Percentiles rank a stretch among this genome's conserved stretches.
These are phyloP conservation scores for Luidia sarsii DNA, from an alignment of 53 echinoderm and acorn worm genomes.

Conservation along the genomic window DNA sequence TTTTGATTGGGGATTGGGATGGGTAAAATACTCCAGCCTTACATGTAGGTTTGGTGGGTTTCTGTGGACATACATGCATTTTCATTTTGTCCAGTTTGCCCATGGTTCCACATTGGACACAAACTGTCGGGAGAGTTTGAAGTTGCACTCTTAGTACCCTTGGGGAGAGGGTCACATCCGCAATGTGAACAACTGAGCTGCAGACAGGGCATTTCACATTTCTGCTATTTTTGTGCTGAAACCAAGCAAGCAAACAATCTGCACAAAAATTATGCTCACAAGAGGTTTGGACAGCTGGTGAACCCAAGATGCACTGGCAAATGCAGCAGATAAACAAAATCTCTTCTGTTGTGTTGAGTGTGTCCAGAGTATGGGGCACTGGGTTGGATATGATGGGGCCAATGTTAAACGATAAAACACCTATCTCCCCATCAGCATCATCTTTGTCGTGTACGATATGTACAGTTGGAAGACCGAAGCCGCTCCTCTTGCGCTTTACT, in stretches of 20 bases:
- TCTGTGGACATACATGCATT: neutral
- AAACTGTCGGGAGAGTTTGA: slow-evolving; percentile 3
- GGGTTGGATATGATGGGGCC: slow-evolving; percentile 5
- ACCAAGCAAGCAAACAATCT: slow-evolving; percentile 15
- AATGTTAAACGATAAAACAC: neutral
- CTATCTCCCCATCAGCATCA: neutral
- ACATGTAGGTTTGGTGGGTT: neutral
- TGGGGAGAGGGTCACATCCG: neutral
- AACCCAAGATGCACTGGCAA: slow-evolving; percentile 13
- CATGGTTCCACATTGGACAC: slow-evolving; percentile 5
- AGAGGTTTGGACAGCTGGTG: slow-evolving; percentile 1
- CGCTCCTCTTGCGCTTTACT: slow-evolving; percentile 16
- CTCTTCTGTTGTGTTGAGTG: slow-evolving; percentile 3
- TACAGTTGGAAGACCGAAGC: slow-evolving; percentile 11
- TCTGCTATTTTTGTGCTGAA: neutral
- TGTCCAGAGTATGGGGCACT: neutral
- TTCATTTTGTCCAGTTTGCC: neutral
- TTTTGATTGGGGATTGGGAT: slow-evolving; percentile 6
- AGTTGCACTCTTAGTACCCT: slow-evolving; percentile 3
- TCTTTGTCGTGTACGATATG: neutral
- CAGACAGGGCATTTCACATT: neutral
- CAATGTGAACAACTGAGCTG: neutral
- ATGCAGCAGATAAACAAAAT: slow-evolving; percentile 8
- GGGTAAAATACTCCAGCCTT: neutral
- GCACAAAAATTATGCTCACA: slow-evolving; percentile 11